Percentiles rank a stretch among this genome's conserved stretches.
Evolutionary conservation across 2,888 invertebrate species (phyloP).

Genomic region (Agrochola lychnidis): DNA sequence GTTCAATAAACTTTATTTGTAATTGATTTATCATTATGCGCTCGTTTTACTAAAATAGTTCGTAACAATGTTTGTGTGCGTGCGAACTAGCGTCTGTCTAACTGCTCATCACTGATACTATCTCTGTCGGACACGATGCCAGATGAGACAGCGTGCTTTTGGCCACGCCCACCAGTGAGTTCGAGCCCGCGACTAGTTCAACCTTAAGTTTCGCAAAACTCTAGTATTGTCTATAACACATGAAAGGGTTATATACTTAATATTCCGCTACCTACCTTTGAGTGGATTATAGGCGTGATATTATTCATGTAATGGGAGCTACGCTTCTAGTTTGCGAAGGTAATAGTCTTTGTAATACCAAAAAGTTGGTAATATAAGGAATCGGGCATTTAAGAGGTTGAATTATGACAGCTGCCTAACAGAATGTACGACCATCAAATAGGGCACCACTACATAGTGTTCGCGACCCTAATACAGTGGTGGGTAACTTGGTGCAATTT

Average conservation of each 20-base stretch:
- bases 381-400: slow-evolving; percentile 12
- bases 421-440: slow-evolving; percentile 22
- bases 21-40: no score
- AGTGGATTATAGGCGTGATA: not conserved
- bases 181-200: no score
- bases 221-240: not conserved
- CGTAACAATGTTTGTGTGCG: no score
- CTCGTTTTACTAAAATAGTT: no score
- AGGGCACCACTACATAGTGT: slow-evolving; percentile 29
- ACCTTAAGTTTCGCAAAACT: not conserved
- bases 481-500: slow-evolving; percentile 19
- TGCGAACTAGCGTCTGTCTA: no score
- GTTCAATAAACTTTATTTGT: no score
- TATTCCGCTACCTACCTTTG: not conserved
- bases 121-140: no score
- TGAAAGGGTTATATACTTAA: not conserved
- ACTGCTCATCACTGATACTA: no score
- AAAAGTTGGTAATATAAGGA: not conserved
- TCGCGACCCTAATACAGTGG: slow-evolving; percentile 4
- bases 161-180: no score
- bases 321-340: not conserved
- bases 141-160: no score
- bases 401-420: slow-evolving; percentile 38
- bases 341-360: not conserved
- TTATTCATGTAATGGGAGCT: not conserved